These are phyloP conservation scores for Panopea generosa DNA, from an alignment of 2,888 invertebrate genomes.

Conservation along the genomic window DNA sequence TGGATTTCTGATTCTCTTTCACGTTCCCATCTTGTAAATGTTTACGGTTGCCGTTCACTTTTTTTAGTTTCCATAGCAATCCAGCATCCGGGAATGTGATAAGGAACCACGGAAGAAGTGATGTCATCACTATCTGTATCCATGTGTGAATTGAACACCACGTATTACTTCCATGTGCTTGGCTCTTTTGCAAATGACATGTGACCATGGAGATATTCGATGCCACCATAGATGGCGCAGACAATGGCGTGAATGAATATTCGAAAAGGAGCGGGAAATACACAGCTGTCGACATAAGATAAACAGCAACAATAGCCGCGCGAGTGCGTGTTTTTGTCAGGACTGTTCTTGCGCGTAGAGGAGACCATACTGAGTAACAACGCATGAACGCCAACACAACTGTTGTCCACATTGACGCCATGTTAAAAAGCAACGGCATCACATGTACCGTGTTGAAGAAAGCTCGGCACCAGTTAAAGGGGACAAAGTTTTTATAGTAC, in stretches of 20 bases:
- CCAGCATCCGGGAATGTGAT: constrained; percentile 48
- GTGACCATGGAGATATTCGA: constrained; percentile 23
- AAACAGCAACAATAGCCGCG: constrained; percentile 18
- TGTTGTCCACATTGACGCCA: constrained; percentile 57
- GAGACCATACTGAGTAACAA: constrained; percentile 54
- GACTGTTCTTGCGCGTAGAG: constrained; percentile 30
- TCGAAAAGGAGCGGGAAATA: constrained; percentile 47
- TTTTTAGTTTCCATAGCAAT: constrained; percentile 49
- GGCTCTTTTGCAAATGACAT: constrained; percentile 48
- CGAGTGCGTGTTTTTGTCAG: constrained; percentile 38
- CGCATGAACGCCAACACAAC: constrained; percentile 53
- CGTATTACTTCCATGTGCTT: constrained; percentile 9
- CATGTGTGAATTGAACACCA: constrained; percentile 45
- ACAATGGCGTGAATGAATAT: constrained; percentile 37
- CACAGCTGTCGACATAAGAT: constrained; percentile 18
- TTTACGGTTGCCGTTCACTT: constrained; percentile 27
- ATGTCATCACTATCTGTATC: constrained; percentile 50
- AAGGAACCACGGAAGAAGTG: constrained; percentile 54
- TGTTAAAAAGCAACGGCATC: constrained; percentile 51
- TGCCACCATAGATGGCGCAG: constrained; percentile 16
- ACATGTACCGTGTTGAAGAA: constrained; percentile 51
- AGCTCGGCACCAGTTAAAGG: constrained; percentile 49
- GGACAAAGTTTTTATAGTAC: constrained; percentile 38
- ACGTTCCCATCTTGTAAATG: constrained; percentile 6
- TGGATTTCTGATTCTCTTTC: neutral